Conservation (phyloP, 2,888 invertebrate species). For the Meiosimyza platycephala region DNA sequence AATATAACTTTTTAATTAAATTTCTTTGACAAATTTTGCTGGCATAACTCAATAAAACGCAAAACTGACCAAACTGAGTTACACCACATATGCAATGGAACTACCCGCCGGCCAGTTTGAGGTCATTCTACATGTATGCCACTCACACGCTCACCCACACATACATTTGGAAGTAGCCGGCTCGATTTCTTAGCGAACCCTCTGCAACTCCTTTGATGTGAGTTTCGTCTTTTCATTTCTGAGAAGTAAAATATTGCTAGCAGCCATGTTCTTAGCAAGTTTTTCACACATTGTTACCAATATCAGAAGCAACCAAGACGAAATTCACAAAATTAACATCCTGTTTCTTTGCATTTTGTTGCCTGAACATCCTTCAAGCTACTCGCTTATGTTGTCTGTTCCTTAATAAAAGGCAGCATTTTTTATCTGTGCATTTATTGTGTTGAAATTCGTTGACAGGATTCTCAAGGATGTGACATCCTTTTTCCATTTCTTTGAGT, state of each 20-base stretch:
- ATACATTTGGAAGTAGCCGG: neutral
- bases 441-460: constrained; percentile 12
- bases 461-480: constrained; percentile 20
- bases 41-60: constrained; percentile 21
- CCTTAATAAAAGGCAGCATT: neutral
- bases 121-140: constrained; percentile 13
- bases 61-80: constrained; percentile 8
- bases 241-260: constrained; percentile 13
- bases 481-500: constrained; percentile 2
- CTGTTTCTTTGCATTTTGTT: constrained; percentile 5
- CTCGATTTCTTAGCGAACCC: neutral
- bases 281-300: constrained; percentile 24
- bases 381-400: neutral
- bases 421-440: neutral
- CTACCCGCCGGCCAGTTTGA: constrained; percentile 12
- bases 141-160: neutral
- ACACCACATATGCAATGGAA: constrained; percentile 7
- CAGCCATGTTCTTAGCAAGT: constrained; percentile 17
- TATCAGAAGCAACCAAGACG: neutral
- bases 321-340: constrained; percentile 22
- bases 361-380: neutral
- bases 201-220: neutral
- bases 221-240: neutral
- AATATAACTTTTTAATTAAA: constrained; percentile 49
- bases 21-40: constrained; percentile 48